Conservation (phyloP, 2,113 vertebrate genomes). For the Caracal caracal region DNA sequence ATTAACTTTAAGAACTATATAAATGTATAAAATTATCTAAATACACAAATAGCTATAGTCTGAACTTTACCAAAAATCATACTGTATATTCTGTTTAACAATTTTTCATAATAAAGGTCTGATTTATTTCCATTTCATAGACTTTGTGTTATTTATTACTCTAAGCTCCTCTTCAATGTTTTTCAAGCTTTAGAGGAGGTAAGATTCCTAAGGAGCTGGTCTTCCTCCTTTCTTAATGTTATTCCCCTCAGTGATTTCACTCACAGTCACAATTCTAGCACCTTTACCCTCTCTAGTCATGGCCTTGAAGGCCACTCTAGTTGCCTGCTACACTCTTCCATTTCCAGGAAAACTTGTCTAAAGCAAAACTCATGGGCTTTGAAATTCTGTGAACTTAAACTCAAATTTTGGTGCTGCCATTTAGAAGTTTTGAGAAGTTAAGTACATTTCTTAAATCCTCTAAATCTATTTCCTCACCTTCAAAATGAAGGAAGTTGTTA, state of each 20-base stretch:
- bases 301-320: not conserved
- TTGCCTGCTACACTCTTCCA: not conserved
- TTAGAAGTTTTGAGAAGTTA: not conserved
- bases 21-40: not conserved
- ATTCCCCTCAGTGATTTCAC: not conserved
- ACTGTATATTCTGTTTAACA: not conserved
- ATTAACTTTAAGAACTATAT: not conserved
- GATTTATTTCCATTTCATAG: not conserved
- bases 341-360: not conserved
- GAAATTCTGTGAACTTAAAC: not conserved
- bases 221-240: not conserved
- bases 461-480: not conserved
- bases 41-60: not conserved
- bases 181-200: not conserved
- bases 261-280: not conserved
- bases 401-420: not conserved
- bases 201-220: not conserved
- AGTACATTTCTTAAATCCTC: not conserved
- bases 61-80: slow-evolving; percentile 2
- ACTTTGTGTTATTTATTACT: not conserved
- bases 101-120: not conserved
- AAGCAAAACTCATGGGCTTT: not conserved
- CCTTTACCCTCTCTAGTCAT: not conserved
- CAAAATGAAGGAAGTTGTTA: not conserved
- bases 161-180: not conserved